phyloP scores from a whole-genome alignment of 1,140 invertebrate species.

The Drosophila varians region DNA sequence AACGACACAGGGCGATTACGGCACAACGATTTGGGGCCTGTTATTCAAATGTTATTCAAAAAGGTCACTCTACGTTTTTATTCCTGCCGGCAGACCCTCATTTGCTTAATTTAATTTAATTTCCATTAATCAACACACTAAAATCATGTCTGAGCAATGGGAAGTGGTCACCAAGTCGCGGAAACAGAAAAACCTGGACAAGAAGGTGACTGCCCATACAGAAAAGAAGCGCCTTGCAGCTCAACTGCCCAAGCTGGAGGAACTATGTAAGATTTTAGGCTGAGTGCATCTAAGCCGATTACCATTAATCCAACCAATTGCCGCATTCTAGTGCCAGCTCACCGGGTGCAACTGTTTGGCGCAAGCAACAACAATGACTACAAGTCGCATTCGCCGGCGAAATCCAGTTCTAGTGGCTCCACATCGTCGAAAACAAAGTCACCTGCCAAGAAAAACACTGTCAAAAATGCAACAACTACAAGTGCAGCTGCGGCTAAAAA shows the following conservation, averaged over 20 bases:
- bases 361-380: conserved; percentile 64
- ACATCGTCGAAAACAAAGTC: conserved; percentile 83
- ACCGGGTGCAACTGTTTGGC: conserved; percentile 61
- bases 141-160: conserved; percentile 85
- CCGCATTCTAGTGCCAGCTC: conserved; percentile 60
- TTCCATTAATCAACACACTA: conserved; percentile 12
- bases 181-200: conserved; percentile 86
- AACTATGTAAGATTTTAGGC: conserved; percentile 85
- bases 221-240: conserved; percentile 85
- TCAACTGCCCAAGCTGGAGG: conserved; percentile 87
- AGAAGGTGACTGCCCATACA: conserved; percentile 80
- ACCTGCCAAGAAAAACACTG: conserved; percentile 42
- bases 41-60: no score
- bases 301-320: conserved; percentile 6
- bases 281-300: conserved; percentile 9
- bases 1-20: background rate
- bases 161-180: conserved; percentile 90
- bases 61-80: conserved; percentile 14
- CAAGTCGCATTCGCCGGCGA: conserved; percentile 83
- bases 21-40: no score
- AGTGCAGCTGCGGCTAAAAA: conserved; percentile 8
- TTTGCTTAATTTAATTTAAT: conserved; percentile 36
- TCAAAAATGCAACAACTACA: conserved; percentile 9
- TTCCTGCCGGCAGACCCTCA: conserved; percentile 20
- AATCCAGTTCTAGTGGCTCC: conserved; percentile 63